Conservation (phyloP, 2,888 invertebrate species). For the Brenthis daphne region DNA sequence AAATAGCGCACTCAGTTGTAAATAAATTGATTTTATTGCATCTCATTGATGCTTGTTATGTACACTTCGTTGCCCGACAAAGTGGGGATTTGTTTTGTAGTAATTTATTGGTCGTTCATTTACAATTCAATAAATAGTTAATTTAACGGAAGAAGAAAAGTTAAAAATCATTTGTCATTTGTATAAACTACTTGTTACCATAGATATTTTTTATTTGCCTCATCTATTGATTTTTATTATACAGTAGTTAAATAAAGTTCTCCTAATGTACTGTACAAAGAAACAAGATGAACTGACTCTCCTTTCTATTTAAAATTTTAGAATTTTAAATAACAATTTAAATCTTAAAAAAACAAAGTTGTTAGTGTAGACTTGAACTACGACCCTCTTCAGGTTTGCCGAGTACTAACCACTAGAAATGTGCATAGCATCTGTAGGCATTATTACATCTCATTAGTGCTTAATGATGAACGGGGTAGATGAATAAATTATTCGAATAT, state of each 20-base stretch:
- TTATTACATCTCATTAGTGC: slow-evolving; percentile 13
- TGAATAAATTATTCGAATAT: not conserved
- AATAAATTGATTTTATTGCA: slow-evolving; percentile 36
- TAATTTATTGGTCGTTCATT: slow-evolving; percentile 30
- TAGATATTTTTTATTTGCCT: not conserved
- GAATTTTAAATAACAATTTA: slow-evolving; percentile 12
- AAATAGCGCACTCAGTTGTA: slow-evolving; percentile 37
- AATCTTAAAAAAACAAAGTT: slow-evolving; percentile 7
- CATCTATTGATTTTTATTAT: not conserved
- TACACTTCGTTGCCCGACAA: slow-evolving; percentile 33
- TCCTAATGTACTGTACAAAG: not conserved
- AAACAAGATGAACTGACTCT: not conserved
- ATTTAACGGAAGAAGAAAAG: not conserved
- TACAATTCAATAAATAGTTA: slow-evolving; percentile 24
- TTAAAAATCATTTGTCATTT: not conserved
- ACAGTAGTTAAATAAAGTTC: not conserved
- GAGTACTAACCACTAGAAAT: slow-evolving; percentile 15
- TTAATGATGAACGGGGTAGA: not conserved
- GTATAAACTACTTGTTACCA: not conserved
- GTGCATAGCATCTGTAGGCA: not conserved
- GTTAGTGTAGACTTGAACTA: slow-evolving; percentile 3
- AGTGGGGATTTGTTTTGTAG: slow-evolving; percentile 32
- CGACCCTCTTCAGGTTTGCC: slow-evolving; percentile 13
- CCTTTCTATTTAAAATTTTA: slow-evolving; percentile 1
- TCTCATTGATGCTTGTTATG: slow-evolving; percentile 35